Conservation (phyloP, 2,888 invertebrate species). For the Therioaphis trifolii region DNA sequence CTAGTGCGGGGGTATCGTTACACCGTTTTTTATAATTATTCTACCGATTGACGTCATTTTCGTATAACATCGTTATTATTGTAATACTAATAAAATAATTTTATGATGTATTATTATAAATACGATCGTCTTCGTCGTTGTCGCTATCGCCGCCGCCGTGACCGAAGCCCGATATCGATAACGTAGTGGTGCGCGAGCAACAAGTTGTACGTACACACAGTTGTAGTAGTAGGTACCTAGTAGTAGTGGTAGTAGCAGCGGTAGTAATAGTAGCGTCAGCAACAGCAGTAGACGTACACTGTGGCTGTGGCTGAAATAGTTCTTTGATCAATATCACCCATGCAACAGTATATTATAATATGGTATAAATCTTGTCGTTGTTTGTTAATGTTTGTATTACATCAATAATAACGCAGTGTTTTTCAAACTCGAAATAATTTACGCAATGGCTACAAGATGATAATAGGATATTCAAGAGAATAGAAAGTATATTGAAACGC, state of each 20-base stretch:
- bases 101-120: too few species aligned
- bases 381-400: background rate
- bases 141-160: background rate
- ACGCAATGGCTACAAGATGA: constrained; percentile 32
- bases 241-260: background rate
- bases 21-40: too few species aligned
- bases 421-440: constrained; percentile 17
- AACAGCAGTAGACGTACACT: background rate
- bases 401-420: background rate
- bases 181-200: constrained; percentile 13
- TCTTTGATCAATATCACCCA: too few species aligned
- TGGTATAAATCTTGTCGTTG: too few species aligned
- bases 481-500: constrained; percentile 50
- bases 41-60: constrained; percentile 28
- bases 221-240: too few species aligned
- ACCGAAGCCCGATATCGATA: constrained; percentile 14
- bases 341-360: too few species aligned
- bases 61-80: too few species aligned
- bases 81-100: too few species aligned
- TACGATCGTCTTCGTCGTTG: background rate
- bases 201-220: constrained; percentile 14
- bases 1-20: too few species aligned
- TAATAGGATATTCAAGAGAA: constrained; percentile 42
- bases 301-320: too few species aligned
- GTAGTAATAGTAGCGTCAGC: too few species aligned